These are phyloP conservation scores for Ceratosolen fusciceps DNA, from an alignment of 1,140 invertebrate genomes.

Conservation along the genomic window DNA sequence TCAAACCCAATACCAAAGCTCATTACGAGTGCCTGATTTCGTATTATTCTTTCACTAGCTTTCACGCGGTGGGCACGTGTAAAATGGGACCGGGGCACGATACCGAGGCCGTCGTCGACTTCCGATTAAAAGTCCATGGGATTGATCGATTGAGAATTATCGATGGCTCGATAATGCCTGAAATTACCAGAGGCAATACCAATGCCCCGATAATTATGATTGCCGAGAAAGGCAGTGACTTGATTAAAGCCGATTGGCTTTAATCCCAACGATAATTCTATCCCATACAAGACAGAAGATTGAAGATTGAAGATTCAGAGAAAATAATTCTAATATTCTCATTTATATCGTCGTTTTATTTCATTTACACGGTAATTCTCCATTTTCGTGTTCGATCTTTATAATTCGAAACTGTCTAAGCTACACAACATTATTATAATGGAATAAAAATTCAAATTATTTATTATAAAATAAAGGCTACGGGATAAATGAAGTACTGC, in stretches of 20 bases:
- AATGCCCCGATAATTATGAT: conserved; percentile 75
- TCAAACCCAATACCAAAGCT: not conserved
- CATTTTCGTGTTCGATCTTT: no score
- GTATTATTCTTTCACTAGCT: not conserved
- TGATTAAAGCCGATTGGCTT: conserved; percentile 40
- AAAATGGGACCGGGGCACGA: conserved; percentile 74
- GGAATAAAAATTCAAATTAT: no score
- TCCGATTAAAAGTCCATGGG: conserved; percentile 64
- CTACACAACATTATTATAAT: no score
- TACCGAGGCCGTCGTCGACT: conserved; percentile 63
- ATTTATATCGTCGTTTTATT: no score
- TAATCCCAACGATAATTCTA: not conserved
- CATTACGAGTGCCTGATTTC: conserved; percentile 40
- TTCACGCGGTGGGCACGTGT: conserved; percentile 75
- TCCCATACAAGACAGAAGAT: not conserved
- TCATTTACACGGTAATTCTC: no score
- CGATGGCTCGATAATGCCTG: conserved; percentile 69
- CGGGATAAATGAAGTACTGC: no score
- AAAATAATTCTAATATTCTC: no score
- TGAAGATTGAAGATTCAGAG: no score
- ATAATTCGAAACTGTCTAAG: no score
- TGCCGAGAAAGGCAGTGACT: conserved; percentile 70
- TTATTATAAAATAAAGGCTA: no score
- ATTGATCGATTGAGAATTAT: conserved; percentile 63
- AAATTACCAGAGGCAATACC: conserved; percentile 69